A percentile compares a stretch with the other conserved stretches of the same genome.
Conservation (phyloP, 2,888 invertebrate species). For the Tridacna gigas region DNA sequence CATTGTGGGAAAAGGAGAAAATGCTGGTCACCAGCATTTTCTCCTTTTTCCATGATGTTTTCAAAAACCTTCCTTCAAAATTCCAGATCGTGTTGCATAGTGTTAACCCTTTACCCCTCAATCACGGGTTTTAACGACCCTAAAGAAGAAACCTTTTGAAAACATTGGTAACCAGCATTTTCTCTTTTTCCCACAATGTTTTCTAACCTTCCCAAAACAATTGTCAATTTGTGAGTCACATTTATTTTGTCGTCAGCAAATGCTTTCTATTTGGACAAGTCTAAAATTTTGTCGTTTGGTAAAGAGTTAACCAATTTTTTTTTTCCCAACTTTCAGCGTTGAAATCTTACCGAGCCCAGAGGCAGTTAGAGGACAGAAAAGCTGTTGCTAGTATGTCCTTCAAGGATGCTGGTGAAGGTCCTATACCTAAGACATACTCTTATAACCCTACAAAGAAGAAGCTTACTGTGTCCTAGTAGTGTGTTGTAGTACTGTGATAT, state of each 20-base stretch:
- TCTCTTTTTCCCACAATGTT: background rate
- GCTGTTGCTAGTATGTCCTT: slow-evolving; percentile 18
- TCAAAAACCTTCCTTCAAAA: too few relatives aligned
- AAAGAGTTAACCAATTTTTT: background rate
- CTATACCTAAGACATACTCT: slow-evolving; percentile 94
- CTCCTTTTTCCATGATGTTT: background rate
- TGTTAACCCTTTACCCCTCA: background rate
- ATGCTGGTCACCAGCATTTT: too few relatives aligned
- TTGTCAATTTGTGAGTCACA: too few relatives aligned
- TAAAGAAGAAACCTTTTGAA: background rate
- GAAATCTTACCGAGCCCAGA: background rate
- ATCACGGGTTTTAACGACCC: background rate
- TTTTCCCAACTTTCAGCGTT: background rate
- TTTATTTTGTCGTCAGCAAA: too few relatives aligned
- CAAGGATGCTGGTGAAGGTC: slow-evolving; percentile 93
- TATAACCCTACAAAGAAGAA: slow-evolving; percentile 88
- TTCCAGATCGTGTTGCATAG: background rate
- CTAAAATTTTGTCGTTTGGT: background rate
- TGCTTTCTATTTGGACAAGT: background rate
- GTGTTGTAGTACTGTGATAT: too few relatives aligned
- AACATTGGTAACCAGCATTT: background rate
- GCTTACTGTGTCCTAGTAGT: background rate
- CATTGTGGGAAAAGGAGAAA: background rate
- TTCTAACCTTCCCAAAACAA: too few relatives aligned
- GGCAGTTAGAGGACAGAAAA: slow-evolving; percentile 23